Evolutionary conservation across 2,797 vertebrate species (phyloP), one percentile per base, ranked within the genome.

Genomic region (Chanos chanos): DNA sequence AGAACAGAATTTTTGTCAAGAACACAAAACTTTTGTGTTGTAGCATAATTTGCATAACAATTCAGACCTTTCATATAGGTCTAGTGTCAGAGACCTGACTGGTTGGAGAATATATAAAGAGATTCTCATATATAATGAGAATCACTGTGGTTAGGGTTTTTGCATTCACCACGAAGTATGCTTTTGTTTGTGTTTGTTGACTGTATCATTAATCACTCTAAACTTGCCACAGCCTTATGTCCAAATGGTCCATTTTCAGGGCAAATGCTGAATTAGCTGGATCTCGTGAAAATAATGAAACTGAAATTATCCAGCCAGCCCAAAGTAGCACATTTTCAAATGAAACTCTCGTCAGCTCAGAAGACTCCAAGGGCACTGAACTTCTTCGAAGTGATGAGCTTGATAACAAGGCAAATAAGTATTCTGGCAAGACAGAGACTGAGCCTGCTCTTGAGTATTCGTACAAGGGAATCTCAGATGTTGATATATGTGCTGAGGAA

Each of bases 201-300:
- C 37, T 65, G 9, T 12, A 10, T 22, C 36, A 51, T 64, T 9
- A 61, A 37, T 53, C 55, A 74, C 12, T 8, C 15, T 36, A 59
- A 45, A n/a, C 43, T 60, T 69, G 16, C 43, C 37, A 44, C 22
- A 28, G 41, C 12, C 22, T 48, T 58, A 18, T 47, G 34, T 70
- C 19, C 16, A 59, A 43, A 13, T 70, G 33, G n/a, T 75, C 28
- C 36, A 53, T 68, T 76, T 85, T 68, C 73, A 91, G 89, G 70
- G 75, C 73, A 65, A 73, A 72, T 30, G 51, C 64, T 34, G 34
- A 27, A 36, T 37, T 16, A 31, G 10, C 45, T 21, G 68, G 71
- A 13, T 72, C 63, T 19, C 62, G 27, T 31, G 41, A 55, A 66
- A 43, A 49, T 56, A 66, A 56, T 51, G 81, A 78, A 40, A 70